phyloP scores from a whole-genome alignment of 2,113 vertebrate genomes.

The Cranoglanis bouderius region DNA sequence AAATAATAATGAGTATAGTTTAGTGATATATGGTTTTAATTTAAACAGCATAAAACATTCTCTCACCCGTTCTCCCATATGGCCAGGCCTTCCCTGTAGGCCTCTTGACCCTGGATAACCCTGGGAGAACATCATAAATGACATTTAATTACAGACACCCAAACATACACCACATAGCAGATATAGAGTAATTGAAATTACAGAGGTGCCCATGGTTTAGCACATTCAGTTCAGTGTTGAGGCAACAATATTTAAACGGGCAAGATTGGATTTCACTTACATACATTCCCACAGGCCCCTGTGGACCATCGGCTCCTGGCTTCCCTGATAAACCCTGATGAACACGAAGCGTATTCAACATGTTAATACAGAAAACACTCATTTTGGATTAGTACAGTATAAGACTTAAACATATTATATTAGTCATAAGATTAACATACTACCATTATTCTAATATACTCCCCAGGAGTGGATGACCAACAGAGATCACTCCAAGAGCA shows the following conservation, averaged over 20 bases:
- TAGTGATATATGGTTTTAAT: not conserved
- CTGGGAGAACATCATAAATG: constrained; percentile 56
- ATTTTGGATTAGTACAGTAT: not conserved
- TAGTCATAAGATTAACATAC: not conserved
- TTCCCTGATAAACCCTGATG: constrained; percentile 78
- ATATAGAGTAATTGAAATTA: not conserved
- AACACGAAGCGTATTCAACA: constrained; percentile 9
- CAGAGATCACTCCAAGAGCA: too few relatives aligned
- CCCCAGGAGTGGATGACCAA: too few relatives aligned
- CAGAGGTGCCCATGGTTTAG: not conserved
- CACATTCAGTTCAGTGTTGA: not conserved
- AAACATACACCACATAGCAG: not conserved
- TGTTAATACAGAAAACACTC: not conserved
- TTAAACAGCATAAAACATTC: not conserved
- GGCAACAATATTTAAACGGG: not conserved
- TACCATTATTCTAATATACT: not conserved
- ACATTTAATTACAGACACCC: not conserved
- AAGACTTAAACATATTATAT: not conserved
- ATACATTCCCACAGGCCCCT: constrained; percentile 78
- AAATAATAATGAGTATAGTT: not conserved
- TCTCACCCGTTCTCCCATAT: constrained; percentile 74
- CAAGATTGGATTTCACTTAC: constrained; percentile 66
- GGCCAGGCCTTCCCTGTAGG: constrained; percentile 69
- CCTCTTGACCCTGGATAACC: constrained; percentile 75
- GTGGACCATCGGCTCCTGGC: constrained; percentile 68